phyloP scores from a whole-genome alignment of 1,140 invertebrate species.

The Streblospio benedicti region DNA sequence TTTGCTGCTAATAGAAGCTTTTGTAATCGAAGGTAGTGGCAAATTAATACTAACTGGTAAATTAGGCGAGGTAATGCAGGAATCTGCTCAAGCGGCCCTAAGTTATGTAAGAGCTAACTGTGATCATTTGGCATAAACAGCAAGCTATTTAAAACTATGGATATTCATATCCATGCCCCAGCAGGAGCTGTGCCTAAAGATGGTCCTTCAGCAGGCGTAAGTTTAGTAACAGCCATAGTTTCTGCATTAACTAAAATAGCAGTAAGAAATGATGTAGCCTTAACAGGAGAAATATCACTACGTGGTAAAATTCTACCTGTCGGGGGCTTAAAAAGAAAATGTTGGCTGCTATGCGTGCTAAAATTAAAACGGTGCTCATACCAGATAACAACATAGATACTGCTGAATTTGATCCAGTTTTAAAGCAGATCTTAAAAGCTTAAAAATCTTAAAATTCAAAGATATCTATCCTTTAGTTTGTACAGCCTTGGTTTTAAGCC shows the following conservation, averaged over 20 bases:
- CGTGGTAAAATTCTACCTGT: slow-evolving; percentile 93
- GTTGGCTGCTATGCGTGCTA: too few species aligned
- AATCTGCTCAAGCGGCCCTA: slow-evolving; percentile 83
- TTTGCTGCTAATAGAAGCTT: slow-evolving; percentile 85
- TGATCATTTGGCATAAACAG: slow-evolving; percentile 58
- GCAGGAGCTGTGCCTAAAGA: slow-evolving; percentile 94
- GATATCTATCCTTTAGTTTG: too few species aligned
- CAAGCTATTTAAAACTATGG: slow-evolving; percentile 65
- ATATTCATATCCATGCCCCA: slow-evolving; percentile 92
- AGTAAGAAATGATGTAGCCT: slow-evolving; percentile 75
- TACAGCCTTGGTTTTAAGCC: too few species aligned
- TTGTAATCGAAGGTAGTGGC: slow-evolving; percentile 49
- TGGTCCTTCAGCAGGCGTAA: slow-evolving; percentile 91
- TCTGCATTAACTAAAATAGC: slow-evolving; percentile 74
- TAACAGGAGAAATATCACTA: slow-evolving; percentile 96
- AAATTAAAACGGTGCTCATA: too few species aligned
- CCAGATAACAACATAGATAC: too few species aligned
- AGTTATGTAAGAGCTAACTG: slow-evolving; percentile 84
- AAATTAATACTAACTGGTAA: slow-evolving; percentile 84
- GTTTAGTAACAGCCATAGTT: slow-evolving; percentile 84
- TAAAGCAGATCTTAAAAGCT: too few species aligned
- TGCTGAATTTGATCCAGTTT: too few species aligned
- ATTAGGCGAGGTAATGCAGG: slow-evolving; percentile 98
- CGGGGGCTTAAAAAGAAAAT: slow-evolving; percentile 97
- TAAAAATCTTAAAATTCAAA: too few species aligned